These are phyloP conservation scores for Chironomus tentans DNA, from an alignment of 2,888 invertebrate genomes.

Conservation along the genomic window DNA sequence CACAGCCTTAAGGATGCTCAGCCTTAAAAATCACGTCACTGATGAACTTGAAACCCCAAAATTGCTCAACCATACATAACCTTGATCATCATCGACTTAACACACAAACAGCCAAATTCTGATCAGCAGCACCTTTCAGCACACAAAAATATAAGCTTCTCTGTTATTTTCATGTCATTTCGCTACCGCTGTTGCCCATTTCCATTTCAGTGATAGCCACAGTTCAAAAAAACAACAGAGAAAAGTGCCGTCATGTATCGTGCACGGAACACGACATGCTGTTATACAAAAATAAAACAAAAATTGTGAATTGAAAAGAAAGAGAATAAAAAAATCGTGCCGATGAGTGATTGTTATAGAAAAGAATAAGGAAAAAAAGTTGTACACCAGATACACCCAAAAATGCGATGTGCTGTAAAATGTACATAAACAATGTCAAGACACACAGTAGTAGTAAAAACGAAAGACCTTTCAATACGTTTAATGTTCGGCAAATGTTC, in stretches of 20 bases:
- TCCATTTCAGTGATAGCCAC: background rate
- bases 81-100: too few species aligned
- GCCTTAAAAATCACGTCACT: too few species aligned
- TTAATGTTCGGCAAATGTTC: slow-evolving; percentile 21
- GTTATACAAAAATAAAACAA: background rate
- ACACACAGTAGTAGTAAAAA: background rate
- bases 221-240: background rate
- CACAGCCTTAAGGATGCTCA: too few species aligned
- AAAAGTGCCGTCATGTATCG: background rate
- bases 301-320: background rate
- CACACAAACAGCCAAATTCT: too few species aligned
- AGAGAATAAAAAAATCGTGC: slow-evolving; percentile 16
- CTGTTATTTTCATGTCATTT: background rate
- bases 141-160: background rate
- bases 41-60: too few species aligned
- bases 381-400: slow-evolving; percentile 3
- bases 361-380: background rate
- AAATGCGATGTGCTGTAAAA: background rate
- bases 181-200: slow-evolving; percentile 1
- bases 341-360: slow-evolving; percentile 21
- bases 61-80: too few species aligned
- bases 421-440: background rate
- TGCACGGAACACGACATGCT: background rate
- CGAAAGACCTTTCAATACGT: slow-evolving; percentile 12
- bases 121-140: too few species aligned